A percentile compares a stretch with the other conserved stretches of the same genome.
phyloP scores from a whole-genome alignment of 2,113 vertebrate species.

The Mastomys coucha region DNA sequence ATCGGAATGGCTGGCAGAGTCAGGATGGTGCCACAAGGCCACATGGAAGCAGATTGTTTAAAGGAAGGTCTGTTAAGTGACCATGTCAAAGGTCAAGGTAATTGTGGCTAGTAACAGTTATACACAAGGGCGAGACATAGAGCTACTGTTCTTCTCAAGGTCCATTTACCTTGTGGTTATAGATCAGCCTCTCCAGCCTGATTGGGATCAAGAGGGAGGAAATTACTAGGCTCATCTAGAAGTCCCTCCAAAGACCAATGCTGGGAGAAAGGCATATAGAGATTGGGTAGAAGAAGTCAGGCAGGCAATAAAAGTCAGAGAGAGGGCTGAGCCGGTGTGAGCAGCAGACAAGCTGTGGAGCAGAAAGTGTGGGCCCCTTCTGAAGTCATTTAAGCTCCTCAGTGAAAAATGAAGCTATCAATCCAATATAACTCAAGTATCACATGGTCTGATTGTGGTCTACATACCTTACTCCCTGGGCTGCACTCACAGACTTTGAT shows the following conservation, averaged over 20 bases:
- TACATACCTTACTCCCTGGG: not conserved
- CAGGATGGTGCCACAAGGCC: not conserved
- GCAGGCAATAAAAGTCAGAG: not conserved
- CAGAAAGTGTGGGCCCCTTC: not conserved
- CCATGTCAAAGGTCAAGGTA: not conserved
- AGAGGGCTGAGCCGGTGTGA: not conserved
- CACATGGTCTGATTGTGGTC: not conserved
- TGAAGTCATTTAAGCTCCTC: not conserved
- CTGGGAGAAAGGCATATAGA: not conserved
- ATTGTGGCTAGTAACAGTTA: not conserved
- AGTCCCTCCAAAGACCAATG: not conserved
- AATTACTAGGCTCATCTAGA: not conserved
- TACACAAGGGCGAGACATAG: rapidly evolving
- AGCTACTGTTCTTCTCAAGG: not conserved
- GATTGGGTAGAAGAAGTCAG: not conserved
- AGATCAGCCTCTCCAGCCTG: not conserved
- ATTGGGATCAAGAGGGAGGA: not conserved
- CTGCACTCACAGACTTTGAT: rapidly evolving
- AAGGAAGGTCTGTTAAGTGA: not conserved
- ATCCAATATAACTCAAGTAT: not conserved
- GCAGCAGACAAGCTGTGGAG: not conserved
- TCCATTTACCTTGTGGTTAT: not conserved
- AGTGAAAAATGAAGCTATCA: not conserved
- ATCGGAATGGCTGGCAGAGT: not conserved
- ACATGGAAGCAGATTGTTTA: not conserved